Evolutionary conservation across 2,797 vertebrate genomes (phyloP), one percentile per base, ranked within the genome.

Genomic region (Gymnopithys bicolor): DNA sequence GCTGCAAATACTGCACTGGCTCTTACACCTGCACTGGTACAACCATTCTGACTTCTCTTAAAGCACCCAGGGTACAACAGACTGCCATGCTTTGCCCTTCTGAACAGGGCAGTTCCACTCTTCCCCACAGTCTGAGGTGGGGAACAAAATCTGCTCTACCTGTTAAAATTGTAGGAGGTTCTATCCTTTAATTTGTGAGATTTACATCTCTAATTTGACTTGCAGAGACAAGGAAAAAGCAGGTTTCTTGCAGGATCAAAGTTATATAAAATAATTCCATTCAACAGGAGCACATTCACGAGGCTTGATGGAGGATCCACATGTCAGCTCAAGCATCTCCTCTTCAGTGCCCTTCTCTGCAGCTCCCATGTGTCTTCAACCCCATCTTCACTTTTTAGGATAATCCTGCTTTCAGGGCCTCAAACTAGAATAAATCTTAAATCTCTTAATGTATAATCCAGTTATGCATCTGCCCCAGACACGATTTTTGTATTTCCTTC

Each of bases 361-460:
- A 59, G 12, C 27, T 63, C 15, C 45, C 43, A 32, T 0, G 0
- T 23, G 8, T 62, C 39, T 84, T 78, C 56, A 87, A 46, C 4
- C 6, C 3, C 13, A 62, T 10, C n/a, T 58, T 53, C 23, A 51
- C 16, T 59, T 82, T 73, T 71, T 30, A 51, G 19, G 7, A 5
- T 27, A 55, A 63, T 39, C 11, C 8, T 81, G 59, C 41, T 67
- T 77, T 62, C 43, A 62, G 46, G 13, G 39, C 39, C 9, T 73
- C n/a, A 63, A 19, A 70, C 13, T 9, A 58, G 13, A 62, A 18
- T 16, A 71, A 55, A 28, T n/a, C 17, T 51, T 46, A 58, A 89
- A 70, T 51, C 7, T 66, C 52, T 59, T 55, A 5, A 22, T n/a
- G 10, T 33, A 21, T 62, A 64, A 67, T 46, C 5, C 25, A 70